Percentiles rank a stretch among this genome's conserved stretches.
These are phyloP conservation scores for Empidonax traillii DNA, from an alignment of 2,113 vertebrate genomes.

Conservation along the genomic window DNA sequence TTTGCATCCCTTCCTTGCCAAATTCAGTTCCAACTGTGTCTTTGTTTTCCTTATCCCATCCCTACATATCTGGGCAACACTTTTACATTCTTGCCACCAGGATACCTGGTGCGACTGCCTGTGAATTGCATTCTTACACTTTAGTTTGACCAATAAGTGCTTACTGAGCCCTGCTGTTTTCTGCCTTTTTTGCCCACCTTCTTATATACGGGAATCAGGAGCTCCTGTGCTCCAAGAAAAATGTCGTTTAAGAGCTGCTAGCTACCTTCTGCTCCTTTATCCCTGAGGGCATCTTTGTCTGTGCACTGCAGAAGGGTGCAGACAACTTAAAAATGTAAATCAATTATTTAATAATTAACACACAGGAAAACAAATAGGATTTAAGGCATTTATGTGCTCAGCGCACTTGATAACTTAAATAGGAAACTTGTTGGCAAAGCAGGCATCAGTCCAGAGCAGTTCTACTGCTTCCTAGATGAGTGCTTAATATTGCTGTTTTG, in stretches of 20 bases:
- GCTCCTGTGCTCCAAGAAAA: not conserved
- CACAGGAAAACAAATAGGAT: not conserved
- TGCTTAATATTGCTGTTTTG: not conserved
- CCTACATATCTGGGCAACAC: not conserved
- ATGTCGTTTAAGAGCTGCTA: not conserved
- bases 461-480: not conserved
- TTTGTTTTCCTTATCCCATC: not conserved
- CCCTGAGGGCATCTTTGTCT: not conserved
- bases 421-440: not conserved
- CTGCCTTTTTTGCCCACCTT: not conserved
- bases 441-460: not conserved
- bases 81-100: not conserved
- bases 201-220: not conserved
- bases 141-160: not conserved
- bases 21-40: not conserved
- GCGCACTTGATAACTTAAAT: not conserved
- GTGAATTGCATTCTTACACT: not conserved
- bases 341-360: not conserved
- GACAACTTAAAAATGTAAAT: not conserved
- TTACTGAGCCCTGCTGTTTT: not conserved
- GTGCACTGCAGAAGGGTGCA: not conserved
- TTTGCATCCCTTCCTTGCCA: not conserved
- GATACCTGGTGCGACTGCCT: not conserved
- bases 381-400: not conserved
- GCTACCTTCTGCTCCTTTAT: not conserved